phyloP scores from a whole-genome alignment of 2,797 vertebrate genomes.

The Pyrocephalus nanus region DNA sequence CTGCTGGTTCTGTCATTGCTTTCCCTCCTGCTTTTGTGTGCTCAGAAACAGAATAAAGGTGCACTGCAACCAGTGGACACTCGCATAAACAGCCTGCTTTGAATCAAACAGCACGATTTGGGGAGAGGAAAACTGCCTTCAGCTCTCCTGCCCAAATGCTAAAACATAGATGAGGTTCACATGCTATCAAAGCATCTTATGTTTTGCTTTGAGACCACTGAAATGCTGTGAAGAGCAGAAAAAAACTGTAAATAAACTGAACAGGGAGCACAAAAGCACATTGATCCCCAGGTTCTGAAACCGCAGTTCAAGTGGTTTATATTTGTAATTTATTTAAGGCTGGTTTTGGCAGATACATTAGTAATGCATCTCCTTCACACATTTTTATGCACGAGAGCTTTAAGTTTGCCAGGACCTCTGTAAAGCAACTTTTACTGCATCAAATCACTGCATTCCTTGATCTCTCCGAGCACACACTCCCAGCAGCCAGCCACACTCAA shows the following conservation, averaged over 20 bases:
- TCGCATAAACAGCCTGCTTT: slow-evolving; percentile 30
- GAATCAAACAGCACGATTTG: background rate
- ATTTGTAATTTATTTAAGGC: slow-evolving; percentile 35
- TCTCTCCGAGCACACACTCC: background rate
- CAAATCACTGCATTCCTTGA: slow-evolving; percentile 17
- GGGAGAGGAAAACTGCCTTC: background rate
- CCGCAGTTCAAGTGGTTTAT: background rate
- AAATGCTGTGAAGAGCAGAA: background rate
- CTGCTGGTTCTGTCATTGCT: background rate
- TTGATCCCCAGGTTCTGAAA: background rate
- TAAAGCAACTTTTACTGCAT: slow-evolving; percentile 44
- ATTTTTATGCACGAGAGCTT: background rate
- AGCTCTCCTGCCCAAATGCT: background rate
- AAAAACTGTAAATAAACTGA: slow-evolving; percentile 5
- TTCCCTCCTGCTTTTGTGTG: background rate
- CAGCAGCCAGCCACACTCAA: background rate
- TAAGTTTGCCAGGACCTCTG: slow-evolving; percentile 22
- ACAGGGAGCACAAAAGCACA: background rate
- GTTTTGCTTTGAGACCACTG: background rate
- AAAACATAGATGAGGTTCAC: background rate
- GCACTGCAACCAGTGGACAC: slow-evolving; percentile 39
- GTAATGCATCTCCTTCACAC: background rate
- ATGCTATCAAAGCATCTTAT: background rate
- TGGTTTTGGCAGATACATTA: background rate
- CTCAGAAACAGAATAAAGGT: slow-evolving; percentile 46